Evolutionary conservation across 1,140 invertebrate species (phyloP), one percentile per base, ranked within the genome.

Genomic region (Drosophila repleta): DNA sequence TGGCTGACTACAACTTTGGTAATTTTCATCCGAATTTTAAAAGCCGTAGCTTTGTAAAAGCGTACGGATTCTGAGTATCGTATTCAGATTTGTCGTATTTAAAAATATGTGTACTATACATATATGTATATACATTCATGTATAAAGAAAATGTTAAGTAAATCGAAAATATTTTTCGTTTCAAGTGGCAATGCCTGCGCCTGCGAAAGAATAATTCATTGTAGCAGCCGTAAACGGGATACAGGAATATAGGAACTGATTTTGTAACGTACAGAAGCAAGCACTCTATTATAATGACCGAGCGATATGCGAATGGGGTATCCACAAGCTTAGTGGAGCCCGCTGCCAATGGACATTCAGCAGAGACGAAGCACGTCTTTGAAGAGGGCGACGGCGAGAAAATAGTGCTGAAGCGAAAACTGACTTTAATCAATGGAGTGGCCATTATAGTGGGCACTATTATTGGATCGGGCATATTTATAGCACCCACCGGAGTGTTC

Each of bases 391-490:
- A 32, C 3, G 76, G 79, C 45, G 77, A 68, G 4, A 79, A 94
- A 90, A 94, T 95, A 63, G 94, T 94, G 74, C 91, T 97, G 61
- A 96, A 97, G 93, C 93, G 96, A 48, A 96, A 96, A 92, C 96
- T 98, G 72, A 97, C 96, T 4, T 92, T 98, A 8, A 93, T 96
- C 75, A 97, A 97, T 92, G 97, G 96, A 46, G 95, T 97, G n/a
- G 95, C 95, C n/a, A 94, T 97, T 52, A 97, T 97, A 74, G 95
- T 97, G 39, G 96, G 96, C 6, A 96, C 95, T 18, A 97, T 97
- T 78, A 96, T 97, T 66, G 96, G 96, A 11, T 96, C 96, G 35
- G 96, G 96, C 49, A 96, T 97, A 68, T 97, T 97, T 90, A 95
- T 97, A 74, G 95, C 96, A 20, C 96, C 96, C 4, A 94, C 95